A percentile compares a stretch with the other conserved stretches of the same genome.
phyloP scores from a whole-genome alignment of 2,797 vertebrate genomes.

The Paedocypris micromegethes region DNA sequence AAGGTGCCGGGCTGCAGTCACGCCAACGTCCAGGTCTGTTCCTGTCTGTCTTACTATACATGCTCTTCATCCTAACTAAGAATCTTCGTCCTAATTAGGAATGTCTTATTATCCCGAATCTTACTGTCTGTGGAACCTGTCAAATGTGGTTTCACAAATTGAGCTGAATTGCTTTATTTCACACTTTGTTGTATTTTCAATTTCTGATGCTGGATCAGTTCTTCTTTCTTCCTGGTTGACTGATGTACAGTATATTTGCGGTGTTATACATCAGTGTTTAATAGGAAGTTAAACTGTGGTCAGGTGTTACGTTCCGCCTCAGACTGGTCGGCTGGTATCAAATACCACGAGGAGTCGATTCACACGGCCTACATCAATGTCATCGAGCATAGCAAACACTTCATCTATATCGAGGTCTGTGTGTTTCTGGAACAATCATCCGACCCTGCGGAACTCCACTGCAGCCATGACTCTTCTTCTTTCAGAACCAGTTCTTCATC shows the following conservation, averaged over 20 bases:
- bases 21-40: conserved; percentile 80
- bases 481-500: conserved; percentile 96
- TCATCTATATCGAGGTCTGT: conserved; percentile 89
- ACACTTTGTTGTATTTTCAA: too few relatives aligned
- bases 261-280: not conserved
- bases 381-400: conserved; percentile 87
- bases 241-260: too few relatives aligned
- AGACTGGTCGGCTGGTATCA: conserved; percentile 96
- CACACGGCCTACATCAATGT: conserved; percentile 78
- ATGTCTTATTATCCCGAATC: too few relatives aligned
- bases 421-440: too few relatives aligned
- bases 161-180: too few relatives aligned
- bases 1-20: conserved; percentile 74
- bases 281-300: conserved; percentile 2
- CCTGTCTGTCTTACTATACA: not conserved
- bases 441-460: too few relatives aligned
- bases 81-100: too few relatives aligned
- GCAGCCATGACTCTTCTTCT: not conserved
- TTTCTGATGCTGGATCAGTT: too few relatives aligned
- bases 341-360: conserved; percentile 94
- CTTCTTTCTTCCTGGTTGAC: too few relatives aligned
- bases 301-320: conserved; percentile 87
- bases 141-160: too few relatives aligned
- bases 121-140: too few relatives aligned
- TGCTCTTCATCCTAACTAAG: not conserved